phyloP scores from a whole-genome alignment of 2,888 invertebrate genomes.

The Hirtodrosophila cameraria region DNA sequence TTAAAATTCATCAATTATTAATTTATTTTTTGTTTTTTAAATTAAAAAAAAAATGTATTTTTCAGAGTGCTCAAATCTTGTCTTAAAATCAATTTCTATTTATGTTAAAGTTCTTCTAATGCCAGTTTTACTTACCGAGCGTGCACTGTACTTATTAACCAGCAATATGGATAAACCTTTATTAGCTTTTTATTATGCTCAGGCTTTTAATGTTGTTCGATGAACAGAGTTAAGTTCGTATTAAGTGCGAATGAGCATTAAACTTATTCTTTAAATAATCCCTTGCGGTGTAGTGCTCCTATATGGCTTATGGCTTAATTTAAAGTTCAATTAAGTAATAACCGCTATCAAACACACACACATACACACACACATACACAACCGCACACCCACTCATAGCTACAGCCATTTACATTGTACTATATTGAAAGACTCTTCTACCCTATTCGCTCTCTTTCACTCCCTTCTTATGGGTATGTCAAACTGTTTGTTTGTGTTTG shows the following conservation, averaged over 20 bases:
- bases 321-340: slow-evolving; percentile 73
- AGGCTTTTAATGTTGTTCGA: slow-evolving; percentile 7
- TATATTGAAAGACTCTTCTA: too few relatives aligned
- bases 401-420: slow-evolving; percentile 12
- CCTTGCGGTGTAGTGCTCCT: slow-evolving; percentile 10
- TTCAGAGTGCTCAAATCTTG: too few relatives aligned
- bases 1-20: too few relatives aligned
- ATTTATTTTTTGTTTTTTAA: too few relatives aligned
- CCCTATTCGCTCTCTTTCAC: not conserved
- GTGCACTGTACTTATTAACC: not conserved
- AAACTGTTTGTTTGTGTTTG: slow-evolving; percentile 25
- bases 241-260: slow-evolving; percentile 59
- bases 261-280: slow-evolving; percentile 29
- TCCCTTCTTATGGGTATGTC: slow-evolving; percentile 9
- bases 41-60: too few relatives aligned
- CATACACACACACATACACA: slow-evolving; percentile 10
- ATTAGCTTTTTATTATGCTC: not conserved
- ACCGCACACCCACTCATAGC: slow-evolving; percentile 9
- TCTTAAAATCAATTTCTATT: too few relatives aligned
- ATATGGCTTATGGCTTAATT: slow-evolving; percentile 38
- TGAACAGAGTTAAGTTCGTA: slow-evolving; percentile 13
- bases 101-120: too few relatives aligned
- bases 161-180: slow-evolving; percentile 5
- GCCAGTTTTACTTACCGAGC: too few relatives aligned
- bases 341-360: slow-evolving; percentile 38